phyloP scores from a whole-genome alignment of 1,140 invertebrate species.

The Diachasmimorpha longicaudata region DNA sequence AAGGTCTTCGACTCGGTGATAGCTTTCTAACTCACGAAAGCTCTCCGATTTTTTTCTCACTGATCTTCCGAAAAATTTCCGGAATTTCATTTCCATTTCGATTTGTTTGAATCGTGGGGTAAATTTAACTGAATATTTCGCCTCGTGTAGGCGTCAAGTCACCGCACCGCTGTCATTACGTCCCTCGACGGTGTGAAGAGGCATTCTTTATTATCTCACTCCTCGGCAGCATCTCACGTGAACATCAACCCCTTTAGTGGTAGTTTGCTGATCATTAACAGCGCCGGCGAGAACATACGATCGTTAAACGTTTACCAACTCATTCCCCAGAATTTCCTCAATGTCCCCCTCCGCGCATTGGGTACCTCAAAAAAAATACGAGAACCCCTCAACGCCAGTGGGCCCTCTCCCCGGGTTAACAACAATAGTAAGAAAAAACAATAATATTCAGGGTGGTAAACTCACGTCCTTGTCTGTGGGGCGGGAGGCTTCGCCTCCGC shows the following conservation, averaged over 20 bases:
- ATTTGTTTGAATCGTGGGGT: no score
- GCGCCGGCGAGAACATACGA: not conserved
- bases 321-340: not conserved
- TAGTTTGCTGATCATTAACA: not conserved
- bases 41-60: no score
- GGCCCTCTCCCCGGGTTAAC: not conserved
- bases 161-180: not conserved
- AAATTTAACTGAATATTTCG: no score
- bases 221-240: not conserved
- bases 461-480: slow-evolving; percentile 54
- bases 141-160: no score
- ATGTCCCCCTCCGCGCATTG: not conserved
- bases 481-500: slow-evolving; percentile 56
- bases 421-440: slow-evolving; percentile 4
- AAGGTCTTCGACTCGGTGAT: no score
- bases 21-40: no score
- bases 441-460: slow-evolving; percentile 19
- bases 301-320: not conserved
- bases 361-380: not conserved
- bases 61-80: no score
- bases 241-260: not conserved
- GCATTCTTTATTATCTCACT: not conserved
- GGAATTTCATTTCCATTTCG: no score
- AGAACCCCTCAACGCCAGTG: not conserved
- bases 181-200: not conserved